These are phyloP conservation scores for Chelonia mydas DNA, from an alignment of 2,797 vertebrate genomes.

Conservation along the genomic window DNA sequence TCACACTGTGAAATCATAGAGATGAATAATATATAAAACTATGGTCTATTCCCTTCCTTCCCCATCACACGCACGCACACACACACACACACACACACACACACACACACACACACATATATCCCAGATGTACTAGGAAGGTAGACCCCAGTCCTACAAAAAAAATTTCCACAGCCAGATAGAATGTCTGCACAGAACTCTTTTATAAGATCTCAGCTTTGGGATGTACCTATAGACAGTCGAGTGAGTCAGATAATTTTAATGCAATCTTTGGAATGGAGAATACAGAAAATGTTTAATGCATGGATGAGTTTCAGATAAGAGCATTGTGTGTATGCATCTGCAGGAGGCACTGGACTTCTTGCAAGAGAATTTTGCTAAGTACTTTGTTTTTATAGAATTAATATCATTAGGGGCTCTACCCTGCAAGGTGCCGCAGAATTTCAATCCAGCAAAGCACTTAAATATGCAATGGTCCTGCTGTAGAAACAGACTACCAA, in stretches of 20 bases:
- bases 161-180: accelerated
- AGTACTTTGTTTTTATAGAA: neutral
- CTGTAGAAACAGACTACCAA: neutral
- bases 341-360: conserved; percentile 20
- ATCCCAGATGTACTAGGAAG: neutral
- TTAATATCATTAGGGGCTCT: neutral
- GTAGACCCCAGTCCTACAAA: neutral
- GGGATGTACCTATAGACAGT: neutral
- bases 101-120: too few relatives aligned
- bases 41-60: accelerated
- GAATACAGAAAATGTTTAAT: neutral
- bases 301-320: conserved; percentile 7
- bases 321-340: neutral
- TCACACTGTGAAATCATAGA: neutral
- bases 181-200: neutral
- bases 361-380: neutral
- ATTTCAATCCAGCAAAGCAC: conserved; percentile 8
- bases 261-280: neutral
- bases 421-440: neutral
- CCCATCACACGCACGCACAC: neutral
- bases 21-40: neutral
- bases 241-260: neutral
- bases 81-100: too few relatives aligned
- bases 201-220: neutral
- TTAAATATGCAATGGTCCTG: neutral